Evolutionary conservation across 1,140 invertebrate genomes (phyloP), one percentile per base, ranked within the genome.

Genomic region (Potamilus streckersoni): DNA sequence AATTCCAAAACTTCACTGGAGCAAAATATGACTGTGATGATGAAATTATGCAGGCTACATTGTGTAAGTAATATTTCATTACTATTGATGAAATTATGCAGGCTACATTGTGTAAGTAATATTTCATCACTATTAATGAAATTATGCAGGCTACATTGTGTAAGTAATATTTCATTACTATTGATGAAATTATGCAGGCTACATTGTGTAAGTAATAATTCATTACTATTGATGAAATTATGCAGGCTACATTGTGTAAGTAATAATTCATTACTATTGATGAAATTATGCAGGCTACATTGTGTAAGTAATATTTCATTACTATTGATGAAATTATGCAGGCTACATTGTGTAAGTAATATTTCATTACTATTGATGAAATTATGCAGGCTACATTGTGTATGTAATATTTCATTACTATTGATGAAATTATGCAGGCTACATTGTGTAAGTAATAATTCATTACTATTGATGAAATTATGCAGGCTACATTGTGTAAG

Each of bases 1-100:
- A 93, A 73, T 89, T 88, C 69, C 92, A 92, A 13, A 90, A 92
- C 70, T 93, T 94, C 74, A 88, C 87, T 1, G 83, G 80, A 19
- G 87, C 89, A 16, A 86, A 90, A 66, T 82, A 80, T 13, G 81
- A 69, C 19, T 59, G 79, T 49, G 20, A 70, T 13, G 62, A 70
- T 16, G 85, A 88, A 78, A 73, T 83, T 16, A 75, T 73, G 55
- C 70, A 77, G 49, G 85, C 86, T 11, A 71, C 82, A 55, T 75
- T 80, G 60, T 71, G 89, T 90, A 81, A 85, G 87, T 83, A 49
- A 55, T 16, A 66, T 27, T 62, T 62, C 8, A 19, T 20, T n/a
- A 27, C 38, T 20, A 20, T 65, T 19, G 62, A 70, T 16, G 85
- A 88, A 78, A 73, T 83, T 16, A 75, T 73, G 55, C 70, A 77